These are phyloP conservation scores for Enteromius trimaculatus DNA, from an alignment of 2,797 vertebrate species.

Conservation along the genomic window DNA sequence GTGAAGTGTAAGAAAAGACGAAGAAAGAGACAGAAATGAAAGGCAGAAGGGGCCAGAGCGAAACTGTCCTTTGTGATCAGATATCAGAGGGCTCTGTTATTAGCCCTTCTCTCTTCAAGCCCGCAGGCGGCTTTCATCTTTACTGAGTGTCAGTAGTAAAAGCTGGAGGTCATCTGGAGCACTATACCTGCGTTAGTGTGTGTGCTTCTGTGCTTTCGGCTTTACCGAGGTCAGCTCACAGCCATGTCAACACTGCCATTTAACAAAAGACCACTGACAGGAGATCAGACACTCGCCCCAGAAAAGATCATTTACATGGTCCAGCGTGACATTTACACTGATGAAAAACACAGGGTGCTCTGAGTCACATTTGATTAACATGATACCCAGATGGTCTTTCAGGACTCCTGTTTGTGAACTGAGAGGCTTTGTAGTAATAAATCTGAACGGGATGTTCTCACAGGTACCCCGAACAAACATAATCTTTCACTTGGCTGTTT, in stretches of 20 bases:
- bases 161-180: slow-evolving; percentile 51
- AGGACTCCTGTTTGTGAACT: slow-evolving; percentile 27
- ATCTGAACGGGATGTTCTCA: neutral
- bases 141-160: slow-evolving; percentile 51
- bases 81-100: slow-evolving; percentile 53
- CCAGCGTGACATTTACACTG: slow-evolving; percentile 42
- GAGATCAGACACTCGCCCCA: slow-evolving; percentile 34
- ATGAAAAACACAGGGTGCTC: slow-evolving; percentile 45
- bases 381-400: slow-evolving; percentile 33
- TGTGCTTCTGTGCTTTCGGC: slow-evolving; percentile 22
- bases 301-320: slow-evolving; percentile 44
- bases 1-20: slow-evolving; percentile 33
- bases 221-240: slow-evolving; percentile 47
- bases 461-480: slow-evolving; percentile 30
- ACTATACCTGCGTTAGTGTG: slow-evolving; percentile 34
- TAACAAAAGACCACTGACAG: slow-evolving; percentile 38
- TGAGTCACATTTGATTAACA: slow-evolving; percentile 42
- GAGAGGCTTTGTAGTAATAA: neutral
- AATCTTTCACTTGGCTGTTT: neutral
- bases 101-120: slow-evolving; percentile 39
- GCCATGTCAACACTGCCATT: slow-evolving; percentile 40
- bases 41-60: slow-evolving; percentile 39
- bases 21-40: slow-evolving; percentile 48
- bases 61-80: slow-evolving; percentile 51
- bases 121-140: slow-evolving; percentile 58